Percentiles rank a stretch among this genome's conserved stretches.
phyloP scores from a whole-genome alignment of 2,113 vertebrate genomes.

The Ellobius talpinus region DNA sequence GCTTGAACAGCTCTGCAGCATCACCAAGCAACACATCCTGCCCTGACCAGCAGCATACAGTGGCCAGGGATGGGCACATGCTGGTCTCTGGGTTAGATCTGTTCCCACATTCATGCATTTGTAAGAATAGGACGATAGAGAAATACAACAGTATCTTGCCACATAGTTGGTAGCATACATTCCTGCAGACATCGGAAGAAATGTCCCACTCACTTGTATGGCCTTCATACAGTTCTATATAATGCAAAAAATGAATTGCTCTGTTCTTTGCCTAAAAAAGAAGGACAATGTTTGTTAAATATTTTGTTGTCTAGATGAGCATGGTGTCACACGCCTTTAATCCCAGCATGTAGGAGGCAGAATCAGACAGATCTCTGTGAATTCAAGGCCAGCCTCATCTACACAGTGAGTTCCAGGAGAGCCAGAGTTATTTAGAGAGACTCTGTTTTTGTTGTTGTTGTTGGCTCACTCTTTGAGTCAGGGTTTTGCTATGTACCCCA shows the following conservation, averaged over 20 bases:
- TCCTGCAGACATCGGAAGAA: not conserved
- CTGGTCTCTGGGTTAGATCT: not conserved
- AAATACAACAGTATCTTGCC: not conserved
- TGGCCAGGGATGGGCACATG: not conserved
- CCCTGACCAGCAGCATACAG: not conserved
- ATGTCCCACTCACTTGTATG: constrained; percentile 92
- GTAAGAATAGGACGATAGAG: not conserved
- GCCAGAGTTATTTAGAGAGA: not conserved
- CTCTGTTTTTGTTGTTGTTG: not conserved
- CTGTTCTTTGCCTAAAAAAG: constrained; percentile 94
- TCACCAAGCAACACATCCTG: not conserved
- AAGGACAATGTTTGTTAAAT: constrained; percentile 20
- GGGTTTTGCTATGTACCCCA: not conserved
- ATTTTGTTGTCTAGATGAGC: not conserved
- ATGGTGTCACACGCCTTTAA: not conserved
- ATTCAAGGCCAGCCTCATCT: not conserved
- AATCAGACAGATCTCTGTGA: not conserved
- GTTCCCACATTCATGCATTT: not conserved
- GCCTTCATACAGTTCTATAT: constrained; percentile 92
- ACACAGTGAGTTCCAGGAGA: not conserved
- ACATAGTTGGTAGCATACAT: too few species aligned
- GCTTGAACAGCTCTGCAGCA: not conserved
- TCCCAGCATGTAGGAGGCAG: not conserved
- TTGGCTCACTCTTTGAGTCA: not conserved
- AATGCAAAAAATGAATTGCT: constrained; percentile 92